Percentiles rank a stretch among this genome's conserved stretches.
Evolutionary conservation across 2,113 vertebrate species (phyloP).

Genomic region (Macrotus californicus): DNA sequence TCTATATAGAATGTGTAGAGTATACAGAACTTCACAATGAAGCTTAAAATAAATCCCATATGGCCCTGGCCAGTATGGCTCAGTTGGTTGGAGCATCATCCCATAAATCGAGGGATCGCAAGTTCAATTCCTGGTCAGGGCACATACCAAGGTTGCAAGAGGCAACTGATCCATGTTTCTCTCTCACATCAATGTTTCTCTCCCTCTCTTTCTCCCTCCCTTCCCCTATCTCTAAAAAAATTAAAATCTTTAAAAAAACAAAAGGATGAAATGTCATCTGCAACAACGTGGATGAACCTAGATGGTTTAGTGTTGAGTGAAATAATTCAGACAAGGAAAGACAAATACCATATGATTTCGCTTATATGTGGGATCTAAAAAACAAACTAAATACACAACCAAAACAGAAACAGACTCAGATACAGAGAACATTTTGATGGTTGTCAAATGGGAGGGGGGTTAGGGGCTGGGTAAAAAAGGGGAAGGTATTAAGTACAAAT

Average conservation of each 20-base stretch:
- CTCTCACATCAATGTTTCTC: too few species aligned
- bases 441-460: neutral
- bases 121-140: too few species aligned
- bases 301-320: neutral
- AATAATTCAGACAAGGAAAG: neutral
- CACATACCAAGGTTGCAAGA: too few species aligned
- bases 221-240: too few species aligned
- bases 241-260: too few species aligned
- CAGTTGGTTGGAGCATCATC: too few species aligned
- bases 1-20: neutral
- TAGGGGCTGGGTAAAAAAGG: neutral
- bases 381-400: neutral
- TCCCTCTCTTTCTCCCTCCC: too few species aligned
- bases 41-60: constrained; percentile 1
- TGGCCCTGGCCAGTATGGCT: too few species aligned
- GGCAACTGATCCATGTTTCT: too few species aligned
- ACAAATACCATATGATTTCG: neutral
- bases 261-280: neutral
- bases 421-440: neutral
- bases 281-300: neutral
- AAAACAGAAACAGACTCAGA: neutral
- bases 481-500: neutral
- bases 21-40: neutral
- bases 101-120: too few species aligned
- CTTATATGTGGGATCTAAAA: neutral